Evolutionary conservation across 2,113 vertebrate species (phyloP).

Genomic region (Heloderma charlesbogerti): DNA sequence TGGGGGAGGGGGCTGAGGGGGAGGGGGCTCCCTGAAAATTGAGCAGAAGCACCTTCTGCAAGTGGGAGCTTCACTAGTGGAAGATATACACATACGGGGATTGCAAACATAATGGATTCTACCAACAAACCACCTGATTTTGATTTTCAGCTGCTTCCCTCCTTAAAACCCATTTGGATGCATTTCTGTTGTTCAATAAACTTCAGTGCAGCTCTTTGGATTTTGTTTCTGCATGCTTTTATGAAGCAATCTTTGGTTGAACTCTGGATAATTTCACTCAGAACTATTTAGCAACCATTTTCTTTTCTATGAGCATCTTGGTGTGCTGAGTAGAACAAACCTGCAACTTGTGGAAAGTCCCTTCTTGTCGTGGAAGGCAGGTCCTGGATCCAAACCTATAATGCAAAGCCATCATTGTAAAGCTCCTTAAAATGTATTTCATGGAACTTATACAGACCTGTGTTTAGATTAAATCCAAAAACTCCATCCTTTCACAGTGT

Average conservation of each 20-base stretch:
- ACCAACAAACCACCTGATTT: too few species aligned
- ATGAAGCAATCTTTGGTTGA: not conserved
- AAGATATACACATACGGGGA: too few species aligned
- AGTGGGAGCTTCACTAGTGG: too few species aligned
- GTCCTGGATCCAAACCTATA: too few species aligned
- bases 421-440: not conserved
- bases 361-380: too few species aligned
- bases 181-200: not conserved
- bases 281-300: not conserved
- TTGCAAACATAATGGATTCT: too few species aligned
- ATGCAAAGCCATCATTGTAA: not conserved
- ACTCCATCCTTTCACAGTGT: not conserved
- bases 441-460: not conserved
- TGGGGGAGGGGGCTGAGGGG: too few species aligned
- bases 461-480: not conserved
- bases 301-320: not conserved
- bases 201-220: not conserved
- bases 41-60: too few species aligned
- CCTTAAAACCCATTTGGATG: not conserved
- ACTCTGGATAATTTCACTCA: not conserved
- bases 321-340: not conserved
- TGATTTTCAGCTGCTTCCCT: too few species aligned
- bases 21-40: too few species aligned
- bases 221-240: not conserved
- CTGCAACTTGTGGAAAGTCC: too few species aligned